These are phyloP conservation scores for Holothuria leucospilota DNA, from an alignment of 53 echinoderm and acorn worm species.

Conservation along the genomic window DNA sequence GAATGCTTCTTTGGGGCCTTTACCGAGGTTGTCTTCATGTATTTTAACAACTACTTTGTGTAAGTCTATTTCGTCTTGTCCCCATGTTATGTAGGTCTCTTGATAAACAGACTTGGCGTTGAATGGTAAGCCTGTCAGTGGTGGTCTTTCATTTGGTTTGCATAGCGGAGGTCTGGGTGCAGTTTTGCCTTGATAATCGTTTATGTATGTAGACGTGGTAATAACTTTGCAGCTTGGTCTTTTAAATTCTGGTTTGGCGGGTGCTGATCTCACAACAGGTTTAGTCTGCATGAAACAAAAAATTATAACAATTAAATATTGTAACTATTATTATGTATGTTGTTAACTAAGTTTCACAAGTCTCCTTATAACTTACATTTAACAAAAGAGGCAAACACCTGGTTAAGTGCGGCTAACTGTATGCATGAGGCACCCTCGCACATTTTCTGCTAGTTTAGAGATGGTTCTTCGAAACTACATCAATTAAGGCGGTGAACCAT, in stretches of 20 bases:
- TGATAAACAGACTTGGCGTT: constrained; percentile 78
- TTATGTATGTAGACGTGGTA: constrained; percentile 73
- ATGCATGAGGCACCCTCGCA: no score
- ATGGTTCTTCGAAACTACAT: no score
- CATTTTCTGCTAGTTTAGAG: no score
- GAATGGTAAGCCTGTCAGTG: constrained; percentile 64
- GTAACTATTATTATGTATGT: no score
- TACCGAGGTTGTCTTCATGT: constrained; percentile 79
- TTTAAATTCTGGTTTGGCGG: constrained; percentile 57
- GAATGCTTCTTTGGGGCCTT: constrained; percentile 55
- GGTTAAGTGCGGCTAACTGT: no score
- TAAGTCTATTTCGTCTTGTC: constrained; percentile 56
- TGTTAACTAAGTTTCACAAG: no score
- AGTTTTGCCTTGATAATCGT: constrained; percentile 70
- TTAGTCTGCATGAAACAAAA: not conserved
- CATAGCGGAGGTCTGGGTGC: constrained; percentile 63
- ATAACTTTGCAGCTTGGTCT: constrained; percentile 65
- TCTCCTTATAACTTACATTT: no score
- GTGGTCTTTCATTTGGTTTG: constrained; percentile 69
- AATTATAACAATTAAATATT: no score
- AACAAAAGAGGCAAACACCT: no score
- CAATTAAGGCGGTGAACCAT: no score
- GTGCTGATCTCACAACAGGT: constrained; percentile 22
- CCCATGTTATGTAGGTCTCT: constrained; percentile 71
- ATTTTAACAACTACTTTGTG: constrained; percentile 65